A percentile compares a stretch with the other conserved stretches of the same genome.
Conservation (phyloP, 2,888 invertebrate genomes). For the Meghimatium bilineatum region DNA sequence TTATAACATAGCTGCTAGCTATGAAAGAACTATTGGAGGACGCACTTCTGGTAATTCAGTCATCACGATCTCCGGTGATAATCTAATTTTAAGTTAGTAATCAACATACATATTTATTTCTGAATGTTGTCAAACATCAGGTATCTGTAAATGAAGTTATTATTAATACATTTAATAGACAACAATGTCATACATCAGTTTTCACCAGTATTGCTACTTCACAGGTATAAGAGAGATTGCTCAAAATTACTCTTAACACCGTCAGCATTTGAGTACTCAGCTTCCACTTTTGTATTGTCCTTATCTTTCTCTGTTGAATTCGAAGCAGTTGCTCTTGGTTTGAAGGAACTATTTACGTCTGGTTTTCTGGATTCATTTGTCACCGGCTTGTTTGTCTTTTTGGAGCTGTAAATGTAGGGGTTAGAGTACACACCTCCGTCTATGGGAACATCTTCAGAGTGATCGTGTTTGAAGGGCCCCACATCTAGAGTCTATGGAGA, state of each 20-base stretch:
- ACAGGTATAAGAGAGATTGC: neutral
- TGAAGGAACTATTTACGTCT: neutral
- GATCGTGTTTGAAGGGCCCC: conserved; percentile 33
- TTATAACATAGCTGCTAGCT: no score
- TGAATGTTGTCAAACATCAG: no score
- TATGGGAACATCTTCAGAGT: conserved; percentile 24
- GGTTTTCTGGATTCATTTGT: neutral
- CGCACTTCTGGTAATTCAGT: no score
- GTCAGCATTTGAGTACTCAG: neutral
- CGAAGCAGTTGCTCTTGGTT: neutral
- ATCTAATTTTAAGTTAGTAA: no score
- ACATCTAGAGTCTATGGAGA: conserved; percentile 29
- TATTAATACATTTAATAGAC: no score
- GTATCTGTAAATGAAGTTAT: no score
- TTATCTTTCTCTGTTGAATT: neutral
- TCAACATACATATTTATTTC: no score
- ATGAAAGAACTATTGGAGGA: no score
- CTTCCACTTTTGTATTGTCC: neutral
- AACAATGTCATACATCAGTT: no score
- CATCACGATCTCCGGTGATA: no score
- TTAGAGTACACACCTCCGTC: conserved; percentile 34
- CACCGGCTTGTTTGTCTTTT: neutral
- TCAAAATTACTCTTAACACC: neutral
- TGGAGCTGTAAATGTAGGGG: conserved; percentile 41
- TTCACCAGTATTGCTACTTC: neutral